phyloP scores from a whole-genome alignment of 2,888 invertebrate genomes.

The Andrena minutula region DNA sequence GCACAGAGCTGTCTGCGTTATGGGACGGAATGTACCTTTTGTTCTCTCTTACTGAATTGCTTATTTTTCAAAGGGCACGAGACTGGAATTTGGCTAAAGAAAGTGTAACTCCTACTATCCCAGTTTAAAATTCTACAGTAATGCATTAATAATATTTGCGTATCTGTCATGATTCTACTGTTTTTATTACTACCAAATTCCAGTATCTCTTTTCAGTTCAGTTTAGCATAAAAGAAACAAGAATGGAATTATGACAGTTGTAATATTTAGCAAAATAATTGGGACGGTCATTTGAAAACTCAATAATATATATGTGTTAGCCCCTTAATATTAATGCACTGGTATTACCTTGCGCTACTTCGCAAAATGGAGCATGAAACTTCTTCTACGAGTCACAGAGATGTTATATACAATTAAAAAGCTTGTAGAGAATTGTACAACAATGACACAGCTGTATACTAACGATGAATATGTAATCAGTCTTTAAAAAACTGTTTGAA shows the following conservation, averaged over 20 bases:
- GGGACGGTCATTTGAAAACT: slow-evolving; percentile 23
- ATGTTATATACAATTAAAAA: slow-evolving; percentile 46
- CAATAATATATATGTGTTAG: slow-evolving; percentile 55
- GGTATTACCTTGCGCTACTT: slow-evolving; percentile 49
- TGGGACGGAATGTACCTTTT: slow-evolving; percentile 79
- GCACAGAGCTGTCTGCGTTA: slow-evolving; percentile 81
- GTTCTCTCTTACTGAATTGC: slow-evolving; percentile 78
- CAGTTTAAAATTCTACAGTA: slow-evolving; percentile 9
- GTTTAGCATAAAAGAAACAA: slow-evolving; percentile 52
- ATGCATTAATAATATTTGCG: slow-evolving; percentile 16
- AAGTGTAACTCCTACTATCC: slow-evolving; percentile 9
- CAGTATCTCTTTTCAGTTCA: slow-evolving; percentile 72
- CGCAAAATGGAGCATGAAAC: slow-evolving; percentile 63
- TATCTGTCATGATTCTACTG: slow-evolving; percentile 10
- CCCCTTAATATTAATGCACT: slow-evolving; percentile 65
- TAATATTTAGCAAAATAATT: slow-evolving; percentile 46
- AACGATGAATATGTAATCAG: slow-evolving; percentile 47
- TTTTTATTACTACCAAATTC: slow-evolving; percentile 73
- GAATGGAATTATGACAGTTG: slow-evolving; percentile 61
- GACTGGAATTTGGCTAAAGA: slow-evolving; percentile 80
- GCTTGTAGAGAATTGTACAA: slow-evolving; percentile 62
- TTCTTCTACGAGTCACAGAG: slow-evolving; percentile 54
- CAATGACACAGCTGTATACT: slow-evolving; percentile 49
- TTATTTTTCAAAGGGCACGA: slow-evolving; percentile 85
- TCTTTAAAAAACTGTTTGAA: slow-evolving; percentile 33